phyloP scores from a whole-genome alignment of 2,113 vertebrate genomes.

The Scytalopus superciliaris region DNA sequence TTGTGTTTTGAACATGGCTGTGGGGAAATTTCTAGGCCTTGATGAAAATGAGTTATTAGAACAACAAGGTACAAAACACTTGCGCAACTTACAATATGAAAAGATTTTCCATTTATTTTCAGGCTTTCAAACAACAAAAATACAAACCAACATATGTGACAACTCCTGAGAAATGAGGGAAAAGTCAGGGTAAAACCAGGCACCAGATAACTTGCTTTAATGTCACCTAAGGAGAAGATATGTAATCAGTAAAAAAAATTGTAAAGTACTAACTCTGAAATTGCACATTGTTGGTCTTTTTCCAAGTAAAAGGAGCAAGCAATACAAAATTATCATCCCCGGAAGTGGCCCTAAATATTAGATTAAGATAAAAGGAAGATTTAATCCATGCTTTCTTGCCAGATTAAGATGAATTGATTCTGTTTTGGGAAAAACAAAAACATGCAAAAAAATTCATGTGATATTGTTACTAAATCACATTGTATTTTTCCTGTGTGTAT shows the following conservation, averaged over 20 bases:
- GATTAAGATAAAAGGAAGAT: background rate
- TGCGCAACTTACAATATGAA: background rate
- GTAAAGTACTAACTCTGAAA: background rate
- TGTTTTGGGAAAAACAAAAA: background rate
- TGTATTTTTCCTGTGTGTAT: background rate
- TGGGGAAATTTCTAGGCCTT: background rate
- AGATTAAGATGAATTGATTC: background rate
- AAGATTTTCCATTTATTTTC: background rate
- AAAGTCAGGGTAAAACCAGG: background rate
- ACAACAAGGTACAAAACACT: background rate
- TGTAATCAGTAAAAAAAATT: background rate
- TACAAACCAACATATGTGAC: fast-evolving
- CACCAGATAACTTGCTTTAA: background rate
- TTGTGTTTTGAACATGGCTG: background rate
- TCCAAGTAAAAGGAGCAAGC: background rate
- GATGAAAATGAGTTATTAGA: background rate
- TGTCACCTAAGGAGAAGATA: background rate
- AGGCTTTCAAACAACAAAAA: background rate
- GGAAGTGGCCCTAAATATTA: background rate
- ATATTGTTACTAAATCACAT: background rate
- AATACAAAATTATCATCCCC: background rate
- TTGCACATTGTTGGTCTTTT: background rate
- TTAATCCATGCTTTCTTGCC: background rate
- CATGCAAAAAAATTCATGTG: background rate
- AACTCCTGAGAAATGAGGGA: background rate